Evolutionary conservation across 2,113 vertebrate genomes (phyloP).

Genomic region (Noturus placidus): DNA sequence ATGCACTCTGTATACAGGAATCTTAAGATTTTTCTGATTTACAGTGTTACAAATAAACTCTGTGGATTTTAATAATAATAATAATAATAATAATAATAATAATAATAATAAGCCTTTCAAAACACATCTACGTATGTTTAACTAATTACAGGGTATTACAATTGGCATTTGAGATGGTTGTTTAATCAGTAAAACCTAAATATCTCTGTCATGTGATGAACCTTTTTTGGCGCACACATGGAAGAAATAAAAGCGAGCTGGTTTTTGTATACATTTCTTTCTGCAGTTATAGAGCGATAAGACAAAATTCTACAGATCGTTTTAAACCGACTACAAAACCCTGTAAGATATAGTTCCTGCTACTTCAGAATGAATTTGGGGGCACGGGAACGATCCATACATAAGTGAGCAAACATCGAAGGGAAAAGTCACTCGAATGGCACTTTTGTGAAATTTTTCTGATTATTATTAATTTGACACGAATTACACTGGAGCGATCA

Average conservation of each 20-base stretch:
- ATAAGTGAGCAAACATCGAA: neutral
- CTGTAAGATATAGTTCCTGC: neutral
- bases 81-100: neutral
- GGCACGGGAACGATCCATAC: neutral
- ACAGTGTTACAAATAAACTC: neutral
- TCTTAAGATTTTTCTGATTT: neutral
- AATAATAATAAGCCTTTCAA: neutral
- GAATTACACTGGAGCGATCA: neutral
- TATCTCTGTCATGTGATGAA: neutral
- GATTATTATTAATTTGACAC: constrained; percentile 13
- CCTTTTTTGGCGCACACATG: neutral
- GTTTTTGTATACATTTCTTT: neutral
- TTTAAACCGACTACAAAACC: neutral
- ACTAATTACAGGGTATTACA: neutral
- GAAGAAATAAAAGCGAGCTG: neutral
- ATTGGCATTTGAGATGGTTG: neutral
- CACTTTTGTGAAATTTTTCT: neutral
- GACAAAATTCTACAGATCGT: neutral
- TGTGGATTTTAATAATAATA: neutral
- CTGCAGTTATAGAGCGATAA: neutral
- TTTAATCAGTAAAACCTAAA: neutral
- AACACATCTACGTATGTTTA: neutral
- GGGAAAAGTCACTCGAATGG: neutral
- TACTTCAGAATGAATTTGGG: neutral
- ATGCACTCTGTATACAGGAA: neutral